These are phyloP conservation scores for Xenopus borealis DNA, from an alignment of 2,113 vertebrate species.

Conservation along the genomic window DNA sequence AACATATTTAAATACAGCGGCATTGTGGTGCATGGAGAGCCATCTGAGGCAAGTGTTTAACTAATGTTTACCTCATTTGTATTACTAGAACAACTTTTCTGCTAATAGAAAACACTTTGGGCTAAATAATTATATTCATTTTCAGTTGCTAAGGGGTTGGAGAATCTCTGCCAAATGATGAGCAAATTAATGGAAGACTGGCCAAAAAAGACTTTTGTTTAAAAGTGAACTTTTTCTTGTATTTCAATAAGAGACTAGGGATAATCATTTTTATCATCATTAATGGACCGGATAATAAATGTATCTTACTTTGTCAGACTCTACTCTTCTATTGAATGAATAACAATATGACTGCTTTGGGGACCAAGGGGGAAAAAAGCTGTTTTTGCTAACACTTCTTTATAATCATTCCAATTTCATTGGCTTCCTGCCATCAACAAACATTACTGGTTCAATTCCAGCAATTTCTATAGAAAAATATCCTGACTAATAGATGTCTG, in stretches of 20 bases:
- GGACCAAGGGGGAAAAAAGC: conserved; percentile 38
- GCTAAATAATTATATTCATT: not conserved
- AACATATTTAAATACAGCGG: too few relatives aligned
- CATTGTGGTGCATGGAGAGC: too few relatives aligned
- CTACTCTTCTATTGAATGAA: conserved; percentile 50
- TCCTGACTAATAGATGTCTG: too few relatives aligned
- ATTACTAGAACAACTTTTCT: too few relatives aligned
- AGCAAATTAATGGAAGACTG: conserved; percentile 56
- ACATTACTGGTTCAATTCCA: conserved; percentile 44
- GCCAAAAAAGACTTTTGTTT: too few relatives aligned
- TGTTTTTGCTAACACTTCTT: conserved; percentile 21
- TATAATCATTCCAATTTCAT: conserved; percentile 47
- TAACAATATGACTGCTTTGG: conserved; percentile 60
- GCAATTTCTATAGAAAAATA: conserved; percentile 40
- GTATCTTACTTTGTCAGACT: conserved; percentile 56
- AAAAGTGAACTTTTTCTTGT: too few relatives aligned
- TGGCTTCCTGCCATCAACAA: conserved; percentile 52
- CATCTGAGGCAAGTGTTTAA: too few relatives aligned
- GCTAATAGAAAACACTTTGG: not conserved
- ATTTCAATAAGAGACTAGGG: too few relatives aligned
- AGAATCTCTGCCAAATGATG: conserved; percentile 46
- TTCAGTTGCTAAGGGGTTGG: not conserved
- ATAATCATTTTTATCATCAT: too few relatives aligned
- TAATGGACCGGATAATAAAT: conserved; percentile 55
- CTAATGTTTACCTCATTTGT: too few relatives aligned